Evolutionary conservation across 2,113 vertebrate genomes (phyloP).

Genomic region (Xiphias gladius): DNA sequence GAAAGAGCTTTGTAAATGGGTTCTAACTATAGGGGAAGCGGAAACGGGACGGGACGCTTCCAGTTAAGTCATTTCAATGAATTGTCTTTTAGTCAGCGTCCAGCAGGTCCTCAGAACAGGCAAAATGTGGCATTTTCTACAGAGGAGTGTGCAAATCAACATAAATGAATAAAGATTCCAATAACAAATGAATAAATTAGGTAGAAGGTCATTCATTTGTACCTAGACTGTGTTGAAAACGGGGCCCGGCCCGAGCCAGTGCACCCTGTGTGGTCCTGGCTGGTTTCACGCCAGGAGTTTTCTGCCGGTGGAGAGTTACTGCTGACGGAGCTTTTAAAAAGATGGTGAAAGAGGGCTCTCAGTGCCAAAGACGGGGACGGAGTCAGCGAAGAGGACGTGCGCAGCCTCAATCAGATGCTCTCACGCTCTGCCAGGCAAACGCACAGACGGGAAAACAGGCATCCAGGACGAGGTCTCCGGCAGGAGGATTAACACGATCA

Average conservation of each 20-base stretch:
- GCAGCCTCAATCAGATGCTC: not conserved
- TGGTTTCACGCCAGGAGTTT: not conserved
- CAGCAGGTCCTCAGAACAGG: not conserved
- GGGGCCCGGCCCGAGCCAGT: too few relatives aligned
- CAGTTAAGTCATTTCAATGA: constrained; percentile 6
- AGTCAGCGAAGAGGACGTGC: too few relatives aligned
- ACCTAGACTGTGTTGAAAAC: not conserved
- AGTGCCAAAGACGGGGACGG: too few relatives aligned
- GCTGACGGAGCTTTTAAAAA: not conserved
- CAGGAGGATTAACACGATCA: not conserved
- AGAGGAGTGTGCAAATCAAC: not conserved
- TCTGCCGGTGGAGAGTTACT: not conserved
- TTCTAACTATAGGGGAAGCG: not conserved
- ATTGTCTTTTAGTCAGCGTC: constrained; percentile 8
- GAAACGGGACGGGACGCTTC: not conserved
- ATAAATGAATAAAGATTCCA: not conserved
- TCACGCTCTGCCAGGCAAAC: not conserved
- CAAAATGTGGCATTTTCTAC: not conserved
- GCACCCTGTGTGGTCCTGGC: too few relatives aligned
- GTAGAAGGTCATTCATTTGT: not conserved
- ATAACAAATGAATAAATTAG: not conserved
- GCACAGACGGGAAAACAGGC: constrained; percentile 6
- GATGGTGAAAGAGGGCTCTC: too few relatives aligned
- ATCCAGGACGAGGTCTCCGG: not conserved
- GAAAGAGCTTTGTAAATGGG: not conserved